phyloP scores from a whole-genome alignment of 2,888 invertebrate genomes.

The Leptopterna dolabrata region DNA sequence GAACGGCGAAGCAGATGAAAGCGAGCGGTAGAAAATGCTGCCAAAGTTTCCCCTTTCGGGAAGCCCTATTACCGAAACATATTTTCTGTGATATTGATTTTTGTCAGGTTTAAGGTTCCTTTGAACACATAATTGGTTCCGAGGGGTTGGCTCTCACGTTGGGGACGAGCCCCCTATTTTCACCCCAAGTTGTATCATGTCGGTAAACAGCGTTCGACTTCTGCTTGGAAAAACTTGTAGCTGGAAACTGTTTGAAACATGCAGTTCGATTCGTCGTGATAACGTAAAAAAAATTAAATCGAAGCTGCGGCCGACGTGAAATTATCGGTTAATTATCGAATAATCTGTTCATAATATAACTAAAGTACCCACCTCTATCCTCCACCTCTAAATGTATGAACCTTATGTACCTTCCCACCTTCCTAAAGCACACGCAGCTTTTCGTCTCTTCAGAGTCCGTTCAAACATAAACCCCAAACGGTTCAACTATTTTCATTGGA shows the following conservation, averaged over 20 bases:
- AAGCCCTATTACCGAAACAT: background rate
- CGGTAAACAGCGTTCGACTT: slow-evolving; percentile 5
- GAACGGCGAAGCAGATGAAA: background rate
- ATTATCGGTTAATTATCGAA: no score
- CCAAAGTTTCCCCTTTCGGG: background rate
- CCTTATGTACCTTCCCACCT: no score
- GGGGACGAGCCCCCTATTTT: slow-evolving; percentile 15
- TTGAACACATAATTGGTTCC: slow-evolving; percentile 40
- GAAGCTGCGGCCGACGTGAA: no score
- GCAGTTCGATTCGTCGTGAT: no score
- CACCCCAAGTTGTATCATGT: slow-evolving; percentile 26
- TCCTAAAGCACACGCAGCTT: no score
- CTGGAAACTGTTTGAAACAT: background rate
- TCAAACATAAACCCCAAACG: no score
- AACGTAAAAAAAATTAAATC: no score
- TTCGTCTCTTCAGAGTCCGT: no score
- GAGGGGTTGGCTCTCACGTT: background rate
- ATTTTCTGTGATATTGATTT: slow-evolving; percentile 40
- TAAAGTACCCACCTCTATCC: no score
- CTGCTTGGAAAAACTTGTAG: background rate
- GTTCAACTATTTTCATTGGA: no score
- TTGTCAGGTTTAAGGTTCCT: slow-evolving; percentile 33
- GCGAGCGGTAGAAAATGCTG: background rate
- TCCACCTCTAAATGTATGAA: no score
- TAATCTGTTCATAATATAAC: no score